Base-by-base conservation (phyloP, 2,797 vertebrate genomes). In the Myripristis murdjan region DNA sequence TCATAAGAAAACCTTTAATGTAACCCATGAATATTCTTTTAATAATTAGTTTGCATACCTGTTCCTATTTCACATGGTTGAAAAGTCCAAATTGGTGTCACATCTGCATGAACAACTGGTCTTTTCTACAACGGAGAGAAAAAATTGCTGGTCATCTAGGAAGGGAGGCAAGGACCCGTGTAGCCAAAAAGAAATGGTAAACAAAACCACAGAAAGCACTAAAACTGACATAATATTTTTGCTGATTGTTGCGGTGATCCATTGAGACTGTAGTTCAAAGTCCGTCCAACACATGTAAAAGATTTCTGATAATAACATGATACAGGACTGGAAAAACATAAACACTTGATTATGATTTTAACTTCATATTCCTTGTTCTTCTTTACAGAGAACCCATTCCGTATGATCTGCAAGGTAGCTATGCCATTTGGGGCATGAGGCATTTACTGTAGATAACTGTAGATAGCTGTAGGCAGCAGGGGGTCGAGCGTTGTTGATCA, bases 381-480 rank as follows among this genome's bases (percentile, higher is more conserved):
- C n/a, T 64, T 66, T 80, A 63, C 52, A 75, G 44, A 78, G 76
- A 82, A 74, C 46, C 75, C 77, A 88, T 89, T 91, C 84, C 82
- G 81, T 69, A 71, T 75, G 71, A 58, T 78, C 72, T 33, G 59
- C 44, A 51, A 58, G 67, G 69, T 67, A 74, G 65, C 77, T 56
- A 65, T 69, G 77, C 47, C 70, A 35, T 43, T 75, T 59, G 81
- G 79, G 77, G 61, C 73, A 68, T 54, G 72, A 70, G 73, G 81
- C 73, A 84, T 83, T 82, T 76, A 89, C 81, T 91, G 87, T 90
- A 91, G 84, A 87, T 89, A 85, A 68, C 43, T 89, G 85, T 86
- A 83, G 87, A 89, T 89, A 88, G 77, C 63, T 81, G 76, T 73
- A 75, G 85, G 75, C 70, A 37, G 72, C 56, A 8, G 48, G 48